Evolutionary conservation across 2,797 vertebrate genomes (phyloP).

Genomic region (Paratrypauchen microcephalus): DNA sequence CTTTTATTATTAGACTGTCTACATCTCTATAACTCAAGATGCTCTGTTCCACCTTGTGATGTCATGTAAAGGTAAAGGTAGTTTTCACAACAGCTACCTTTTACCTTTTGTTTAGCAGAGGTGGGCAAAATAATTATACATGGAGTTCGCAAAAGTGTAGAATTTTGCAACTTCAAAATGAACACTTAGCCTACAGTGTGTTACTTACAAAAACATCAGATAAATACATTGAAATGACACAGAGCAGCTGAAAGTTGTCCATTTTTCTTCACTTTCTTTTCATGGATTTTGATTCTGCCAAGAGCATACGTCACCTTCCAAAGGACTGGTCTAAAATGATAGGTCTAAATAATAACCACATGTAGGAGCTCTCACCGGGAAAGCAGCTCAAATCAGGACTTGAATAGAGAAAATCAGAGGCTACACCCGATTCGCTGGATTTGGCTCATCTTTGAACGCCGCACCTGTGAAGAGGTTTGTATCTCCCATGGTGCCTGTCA

Average conservation of each 20-base stretch:
- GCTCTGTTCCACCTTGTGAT: too few relatives aligned
- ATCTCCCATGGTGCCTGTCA: neutral
- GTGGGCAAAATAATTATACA: too few relatives aligned
- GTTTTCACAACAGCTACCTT: too few relatives aligned
- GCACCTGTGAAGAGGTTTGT: neutral
- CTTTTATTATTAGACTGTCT: too few relatives aligned
- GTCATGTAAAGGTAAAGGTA: too few relatives aligned
- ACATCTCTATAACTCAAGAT: too few relatives aligned
- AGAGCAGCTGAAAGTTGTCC: neutral
- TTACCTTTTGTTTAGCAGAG: too few relatives aligned
- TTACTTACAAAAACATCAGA: neutral
- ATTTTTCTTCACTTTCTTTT: neutral
- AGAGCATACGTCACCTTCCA: neutral
- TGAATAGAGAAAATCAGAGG: neutral
- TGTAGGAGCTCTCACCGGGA: conserved; percentile 4
- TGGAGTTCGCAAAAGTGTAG: too few relatives aligned
- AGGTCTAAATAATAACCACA: conserved; percentile 5
- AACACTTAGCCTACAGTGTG: neutral
- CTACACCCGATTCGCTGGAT: conserved; percentile 16
- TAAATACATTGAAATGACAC: neutral
- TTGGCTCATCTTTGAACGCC: conserved; percentile 4
- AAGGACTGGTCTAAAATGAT: conserved; percentile 3
- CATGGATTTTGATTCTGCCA: neutral
- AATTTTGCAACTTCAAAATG: too few relatives aligned
- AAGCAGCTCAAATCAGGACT: neutral